Evolutionary conservation across 2,888 invertebrate genomes (phyloP), one percentile per base, ranked within the genome.

Genomic region (Folsomia manolachei): DNA sequence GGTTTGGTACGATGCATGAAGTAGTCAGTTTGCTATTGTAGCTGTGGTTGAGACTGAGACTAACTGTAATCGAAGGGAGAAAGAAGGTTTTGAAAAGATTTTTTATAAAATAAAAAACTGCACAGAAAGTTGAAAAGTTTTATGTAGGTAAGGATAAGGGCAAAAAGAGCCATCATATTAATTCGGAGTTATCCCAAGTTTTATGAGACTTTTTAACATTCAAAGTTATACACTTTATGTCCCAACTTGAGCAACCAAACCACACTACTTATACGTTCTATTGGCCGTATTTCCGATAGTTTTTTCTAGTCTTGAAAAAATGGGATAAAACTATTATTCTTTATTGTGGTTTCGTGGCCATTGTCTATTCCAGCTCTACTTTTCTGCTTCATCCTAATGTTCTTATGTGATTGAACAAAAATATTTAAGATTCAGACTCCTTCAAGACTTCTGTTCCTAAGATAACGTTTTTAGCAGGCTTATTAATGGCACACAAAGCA

Each of bases 1-100:
- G 56, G 62, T 70, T 56, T 71, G 2, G 19, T n/a, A n/a, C n/a
- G n/a, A n/a, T n/a, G n/a, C n/a, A n/a, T n/a, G n/a, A n/a, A n/a
- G n/a, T n/a, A n/a, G 56, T 68, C 25, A 21, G 63, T 52, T 70
- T 70, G 23, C 52, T 27, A 4, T 39, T 56, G 56, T 27, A 14
- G 4, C 24, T 27, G 62, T 68, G 56, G n/a, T 56, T 56, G n/a
- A 14, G 19, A 56, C 4, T 56, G 19, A 56, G 4, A 51, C 51
- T 51, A 19, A 19, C 56, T 4, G 56, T 56, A 7, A 19, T 14
- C n/a, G 56, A 56, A 19, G 7, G n/a, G 4, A n/a, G n/a, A 19
- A 4, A 56, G 21, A 56, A 18, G 18, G 18, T 56, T 19, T 14
- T 19, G 19, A 56, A 4, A 56, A 56, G 21, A 56, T 56, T 21